These are phyloP conservation scores for Carcinoscorpius rotundicauda DNA, from an alignment of 1,140 invertebrate species.

Conservation along the genomic window DNA sequence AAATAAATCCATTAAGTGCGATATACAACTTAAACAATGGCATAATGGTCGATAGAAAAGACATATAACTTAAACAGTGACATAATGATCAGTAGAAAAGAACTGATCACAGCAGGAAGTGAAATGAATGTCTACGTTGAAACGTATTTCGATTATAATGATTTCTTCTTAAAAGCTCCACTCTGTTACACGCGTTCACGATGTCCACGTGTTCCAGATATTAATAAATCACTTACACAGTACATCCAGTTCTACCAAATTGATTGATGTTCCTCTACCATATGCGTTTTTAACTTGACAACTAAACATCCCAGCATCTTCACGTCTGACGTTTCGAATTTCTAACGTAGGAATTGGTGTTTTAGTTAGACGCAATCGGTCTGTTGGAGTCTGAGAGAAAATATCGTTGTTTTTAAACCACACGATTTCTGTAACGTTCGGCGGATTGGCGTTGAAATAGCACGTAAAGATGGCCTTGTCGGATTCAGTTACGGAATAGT, in stretches of 20 bases:
- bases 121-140: too few relatives aligned
- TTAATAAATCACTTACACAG: conserved; percentile 21
- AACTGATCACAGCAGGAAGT: too few relatives aligned
- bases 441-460: conserved; percentile 25
- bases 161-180: too few relatives aligned
- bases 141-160: too few relatives aligned
- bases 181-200: too few relatives aligned
- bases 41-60: too few relatives aligned
- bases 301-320: conserved; percentile 26
- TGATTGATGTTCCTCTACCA: conserved; percentile 26
- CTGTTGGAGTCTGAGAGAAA: conserved; percentile 2
- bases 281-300: conserved; percentile 27
- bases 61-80: too few relatives aligned
- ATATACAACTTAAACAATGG: too few relatives aligned
- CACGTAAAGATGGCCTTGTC: conserved; percentile 22
- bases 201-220: too few relatives aligned
- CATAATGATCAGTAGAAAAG: too few relatives aligned
- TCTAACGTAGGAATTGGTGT: conserved; percentile 12
- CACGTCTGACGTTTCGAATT: conserved; percentile 24
- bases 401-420: conserved; percentile 22
- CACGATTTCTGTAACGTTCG: conserved; percentile 25
- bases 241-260: conserved; percentile 20
- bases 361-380: conserved; percentile 2
- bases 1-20: too few relatives aligned
- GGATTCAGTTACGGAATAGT: conserved; percentile 22